A percentile compares a stretch with the other conserved stretches of the same genome.
phyloP scores from a whole-genome alignment of 2,113 vertebrate genomes.

The Pangasianodon hypophthalmus region DNA sequence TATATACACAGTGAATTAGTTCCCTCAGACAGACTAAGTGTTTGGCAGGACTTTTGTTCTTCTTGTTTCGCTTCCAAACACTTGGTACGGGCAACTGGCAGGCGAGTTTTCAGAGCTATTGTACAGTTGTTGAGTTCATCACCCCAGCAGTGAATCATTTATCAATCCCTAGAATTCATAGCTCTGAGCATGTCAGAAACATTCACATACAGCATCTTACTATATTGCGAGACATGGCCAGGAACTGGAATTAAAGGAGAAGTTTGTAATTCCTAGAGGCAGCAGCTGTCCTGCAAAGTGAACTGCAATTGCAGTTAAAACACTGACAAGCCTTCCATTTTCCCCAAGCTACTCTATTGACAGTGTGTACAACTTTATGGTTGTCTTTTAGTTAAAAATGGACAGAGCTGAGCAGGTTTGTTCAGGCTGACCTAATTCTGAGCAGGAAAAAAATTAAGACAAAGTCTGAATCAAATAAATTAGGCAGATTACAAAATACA shows the following conservation, averaged over 20 bases:
- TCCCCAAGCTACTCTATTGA: background rate
- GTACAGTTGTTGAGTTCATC: constrained; percentile 3
- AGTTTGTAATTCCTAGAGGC: background rate
- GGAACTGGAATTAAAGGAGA: background rate
- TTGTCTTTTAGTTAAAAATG: background rate
- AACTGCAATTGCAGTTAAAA: background rate
- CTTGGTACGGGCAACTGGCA: constrained; percentile 12
- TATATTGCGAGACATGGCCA: background rate
- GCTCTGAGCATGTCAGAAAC: background rate
- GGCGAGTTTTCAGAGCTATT: background rate
- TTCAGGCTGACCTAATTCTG: background rate
- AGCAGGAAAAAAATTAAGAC: background rate
- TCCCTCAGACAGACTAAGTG: constrained; percentile 18
- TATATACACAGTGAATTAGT: background rate
- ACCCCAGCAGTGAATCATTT: constrained; percentile 18
- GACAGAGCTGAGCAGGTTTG: background rate
- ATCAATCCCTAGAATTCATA: background rate
- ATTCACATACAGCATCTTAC: background rate
- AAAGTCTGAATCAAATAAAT: background rate
- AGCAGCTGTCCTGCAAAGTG: background rate
- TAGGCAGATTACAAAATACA: background rate
- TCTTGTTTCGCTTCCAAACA: background rate
- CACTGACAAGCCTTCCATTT: no score
- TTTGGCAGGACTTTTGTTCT: constrained; percentile 34
- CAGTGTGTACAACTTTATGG: background rate